Percentiles rank a stretch among this genome's conserved stretches.
Evolutionary conservation across 2,888 invertebrate genomes (phyloP).

Genomic region (Laothoe populi): DNA sequence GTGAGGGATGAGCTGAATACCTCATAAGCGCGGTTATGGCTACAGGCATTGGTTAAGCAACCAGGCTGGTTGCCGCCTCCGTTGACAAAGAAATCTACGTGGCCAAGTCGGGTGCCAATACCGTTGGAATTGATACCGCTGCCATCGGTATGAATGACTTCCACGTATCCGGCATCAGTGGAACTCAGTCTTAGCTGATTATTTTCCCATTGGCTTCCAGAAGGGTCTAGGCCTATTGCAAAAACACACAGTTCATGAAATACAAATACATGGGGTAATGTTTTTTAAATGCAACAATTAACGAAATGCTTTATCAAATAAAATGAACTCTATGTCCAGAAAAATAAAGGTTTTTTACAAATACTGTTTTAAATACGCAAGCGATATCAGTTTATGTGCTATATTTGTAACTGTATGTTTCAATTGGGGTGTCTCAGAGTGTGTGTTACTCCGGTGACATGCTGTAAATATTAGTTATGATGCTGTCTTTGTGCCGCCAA

Average conservation of each 20-base stretch:
- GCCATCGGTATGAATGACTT: conserved; percentile 68
- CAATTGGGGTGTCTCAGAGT: too few relatives aligned
- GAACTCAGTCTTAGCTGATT: conserved; percentile 45
- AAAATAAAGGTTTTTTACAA: too few relatives aligned
- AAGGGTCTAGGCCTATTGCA: conserved; percentile 59
- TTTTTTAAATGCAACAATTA: too few relatives aligned
- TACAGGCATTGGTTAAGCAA: conserved; percentile 54
- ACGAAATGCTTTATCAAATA: too few relatives aligned
- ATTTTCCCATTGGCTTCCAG: conserved; percentile 51
- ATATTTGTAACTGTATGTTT: too few relatives aligned
- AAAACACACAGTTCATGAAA: not conserved
- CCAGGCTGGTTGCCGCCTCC: conserved; percentile 89
- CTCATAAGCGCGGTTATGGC: conserved; percentile 61
- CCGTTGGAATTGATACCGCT: conserved; percentile 74
- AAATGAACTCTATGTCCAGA: too few relatives aligned
- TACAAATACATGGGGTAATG: too few relatives aligned
- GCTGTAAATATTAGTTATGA: too few relatives aligned
- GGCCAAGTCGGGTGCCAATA: conserved; percentile 89
- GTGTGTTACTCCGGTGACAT: too few relatives aligned
- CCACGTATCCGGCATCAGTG: conserved; percentile 63
- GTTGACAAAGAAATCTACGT: conserved; percentile 95
- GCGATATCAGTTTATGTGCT: too few relatives aligned
- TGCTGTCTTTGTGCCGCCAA: too few relatives aligned
- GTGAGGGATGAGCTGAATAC: conserved; percentile 56
- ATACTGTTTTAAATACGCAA: too few relatives aligned